These are phyloP conservation scores for Acleris emargana DNA, from an alignment of 2,888 invertebrate species.

Conservation along the genomic window DNA sequence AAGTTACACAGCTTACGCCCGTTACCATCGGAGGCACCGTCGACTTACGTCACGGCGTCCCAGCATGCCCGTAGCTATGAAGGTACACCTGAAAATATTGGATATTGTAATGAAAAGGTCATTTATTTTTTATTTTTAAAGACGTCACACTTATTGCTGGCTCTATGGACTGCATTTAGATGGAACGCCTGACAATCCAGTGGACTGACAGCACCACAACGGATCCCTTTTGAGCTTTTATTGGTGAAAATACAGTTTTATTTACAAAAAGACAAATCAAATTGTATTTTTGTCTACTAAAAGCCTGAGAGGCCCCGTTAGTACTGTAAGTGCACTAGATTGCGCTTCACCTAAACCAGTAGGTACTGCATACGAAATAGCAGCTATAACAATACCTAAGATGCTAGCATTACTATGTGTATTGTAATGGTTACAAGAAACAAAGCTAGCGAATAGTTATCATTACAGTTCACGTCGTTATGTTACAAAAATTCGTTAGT, in stretches of 20 bases:
- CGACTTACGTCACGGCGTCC: no score
- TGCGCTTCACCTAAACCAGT: neutral
- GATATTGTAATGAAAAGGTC: no score
- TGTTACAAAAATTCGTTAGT: no score
- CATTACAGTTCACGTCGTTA: no score
- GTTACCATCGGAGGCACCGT: no score
- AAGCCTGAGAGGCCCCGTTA: slow-evolving; percentile 1
- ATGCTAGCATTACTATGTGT: neutral
- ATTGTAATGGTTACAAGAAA: no score
- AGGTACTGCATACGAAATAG: slow-evolving; percentile 6
- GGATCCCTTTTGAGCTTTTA: slow-evolving; percentile 13
- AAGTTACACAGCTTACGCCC: no score
- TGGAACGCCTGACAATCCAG: slow-evolving; percentile 16
- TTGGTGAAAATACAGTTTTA: slow-evolving; percentile 3
- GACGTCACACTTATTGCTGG: no score
- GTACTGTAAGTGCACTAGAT: neutral
- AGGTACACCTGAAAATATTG: no score
- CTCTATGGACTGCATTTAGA: slow-evolving; percentile 1
- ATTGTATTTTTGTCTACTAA: slow-evolving; percentile 8
- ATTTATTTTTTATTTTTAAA: no score
- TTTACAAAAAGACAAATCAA: neutral
- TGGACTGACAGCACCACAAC: slow-evolving; percentile 23
- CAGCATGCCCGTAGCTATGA: no score
- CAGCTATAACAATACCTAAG: slow-evolving; percentile 4
- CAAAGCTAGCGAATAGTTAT: no score